phyloP scores from a whole-genome alignment of 2,888 invertebrate genomes.

The Phorcus lineatus region DNA sequence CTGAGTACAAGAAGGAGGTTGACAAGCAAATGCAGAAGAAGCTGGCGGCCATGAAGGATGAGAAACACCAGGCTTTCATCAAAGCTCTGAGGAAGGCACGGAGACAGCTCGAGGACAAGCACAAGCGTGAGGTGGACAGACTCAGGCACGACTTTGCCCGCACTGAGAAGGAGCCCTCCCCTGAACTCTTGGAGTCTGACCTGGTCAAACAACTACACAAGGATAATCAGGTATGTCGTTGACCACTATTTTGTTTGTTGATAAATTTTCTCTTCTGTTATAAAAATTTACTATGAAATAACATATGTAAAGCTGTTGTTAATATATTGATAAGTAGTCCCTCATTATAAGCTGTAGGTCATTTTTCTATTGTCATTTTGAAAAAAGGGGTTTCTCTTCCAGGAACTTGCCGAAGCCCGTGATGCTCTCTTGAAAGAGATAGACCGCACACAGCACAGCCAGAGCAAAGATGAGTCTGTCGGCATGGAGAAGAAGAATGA shows the following conservation, averaged over 20 bases:
- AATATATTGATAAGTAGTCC: neutral
- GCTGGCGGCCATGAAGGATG: conserved; percentile 53
- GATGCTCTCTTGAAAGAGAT: conserved; percentile 60
- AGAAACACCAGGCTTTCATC: conserved; percentile 66
- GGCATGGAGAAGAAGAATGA: conserved; percentile 4
- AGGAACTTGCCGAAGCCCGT: conserved; percentile 66
- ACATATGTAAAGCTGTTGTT: neutral
- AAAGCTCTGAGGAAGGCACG: conserved; percentile 64
- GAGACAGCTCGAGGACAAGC: conserved; percentile 46
- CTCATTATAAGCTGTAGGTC: no score
- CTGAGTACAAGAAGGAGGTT: conserved; percentile 48
- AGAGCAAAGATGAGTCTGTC: conserved; percentile 47
- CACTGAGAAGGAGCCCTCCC: neutral
- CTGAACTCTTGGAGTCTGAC: neutral
- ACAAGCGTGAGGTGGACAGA: conserved; percentile 37
- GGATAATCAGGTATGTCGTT: conserved; percentile 58
- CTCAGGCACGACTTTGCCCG: conserved; percentile 13
- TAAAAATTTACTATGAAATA: neutral
- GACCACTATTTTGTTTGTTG: no score
- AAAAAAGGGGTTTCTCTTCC: conserved; percentile 4
- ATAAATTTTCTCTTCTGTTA: neutral
- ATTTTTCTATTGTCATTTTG: neutral
- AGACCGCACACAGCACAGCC: conserved; percentile 46
- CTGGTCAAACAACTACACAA: conserved; percentile 49
- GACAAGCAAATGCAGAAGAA: conserved; percentile 54